phyloP scores from a whole-genome alignment of 2,888 invertebrate genomes.

The Heliconius sara region DNA sequence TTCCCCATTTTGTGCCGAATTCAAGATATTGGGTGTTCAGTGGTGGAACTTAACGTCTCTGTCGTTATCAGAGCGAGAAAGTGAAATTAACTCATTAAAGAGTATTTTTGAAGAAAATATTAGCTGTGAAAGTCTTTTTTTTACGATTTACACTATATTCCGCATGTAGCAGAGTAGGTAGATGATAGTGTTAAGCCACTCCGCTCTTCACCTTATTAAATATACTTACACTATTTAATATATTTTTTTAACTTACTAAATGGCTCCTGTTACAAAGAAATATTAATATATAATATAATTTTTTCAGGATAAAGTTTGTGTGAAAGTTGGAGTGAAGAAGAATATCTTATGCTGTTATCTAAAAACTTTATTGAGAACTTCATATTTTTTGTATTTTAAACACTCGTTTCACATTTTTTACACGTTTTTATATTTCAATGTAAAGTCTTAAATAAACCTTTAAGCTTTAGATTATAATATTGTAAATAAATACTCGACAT shows the following conservation, averaged over 20 bases:
- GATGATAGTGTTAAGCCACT: no score
- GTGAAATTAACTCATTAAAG: background rate
- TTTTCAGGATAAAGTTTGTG: slow-evolving; percentile 4
- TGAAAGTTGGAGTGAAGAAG: background rate
- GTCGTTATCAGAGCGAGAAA: background rate
- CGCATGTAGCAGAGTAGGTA: no score
- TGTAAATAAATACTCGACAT: slow-evolving; percentile 31
- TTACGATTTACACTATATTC: no score
- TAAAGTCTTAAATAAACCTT: background rate
- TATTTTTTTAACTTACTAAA: background rate
- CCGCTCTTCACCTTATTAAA: no score
- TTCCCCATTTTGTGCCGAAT: background rate
- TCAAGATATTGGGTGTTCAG: background rate
- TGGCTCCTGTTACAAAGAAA: background rate
- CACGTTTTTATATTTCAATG: background rate
- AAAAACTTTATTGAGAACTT: background rate
- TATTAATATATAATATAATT: background rate
- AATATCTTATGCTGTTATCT: background rate
- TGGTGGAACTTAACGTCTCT: background rate
- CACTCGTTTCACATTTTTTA: background rate
- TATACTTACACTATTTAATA: no score
- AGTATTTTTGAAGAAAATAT: no score
- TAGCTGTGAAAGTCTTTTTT: no score
- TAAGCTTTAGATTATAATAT: background rate
- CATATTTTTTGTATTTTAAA: background rate